Base-by-base conservation (phyloP, 2,113 vertebrate genomes). In the Paraplagusia blochii region DNA sequence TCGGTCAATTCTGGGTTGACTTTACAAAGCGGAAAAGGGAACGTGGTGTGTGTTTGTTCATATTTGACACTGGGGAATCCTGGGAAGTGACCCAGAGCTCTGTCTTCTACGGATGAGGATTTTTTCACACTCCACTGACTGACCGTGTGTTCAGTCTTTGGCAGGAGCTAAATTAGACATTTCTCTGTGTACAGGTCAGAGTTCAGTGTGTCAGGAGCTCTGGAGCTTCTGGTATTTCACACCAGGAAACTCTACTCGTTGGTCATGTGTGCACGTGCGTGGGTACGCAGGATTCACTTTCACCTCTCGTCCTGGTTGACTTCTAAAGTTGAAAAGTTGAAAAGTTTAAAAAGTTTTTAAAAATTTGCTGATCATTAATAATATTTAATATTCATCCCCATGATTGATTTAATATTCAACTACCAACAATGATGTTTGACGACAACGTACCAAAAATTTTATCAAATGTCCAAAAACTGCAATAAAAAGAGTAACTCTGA, bases 191-290 rank as follows among this genome's bases (percentile, higher is more conserved):
- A 79, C n/a, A 73, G 82, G 82, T 83, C 76, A 80, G 33, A 62
- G 66, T 77, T 67, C 71, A 69, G 15, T 11, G 61, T 69, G 66
- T 85, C 77, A 64, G 70, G 53, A 57, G 73, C 18, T 49, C 60
- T 55, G 71, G 70, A 29, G 42, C 62, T 60, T 63, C 65, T 77
- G 86, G 78, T 74, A 85, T 89, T 85, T 90, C 75, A 79, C 85
- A 87, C 71, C 9, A 1, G n/a, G 49, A 63, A 54, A 48, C 53
- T 33, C 59, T 59, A 70, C 38, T 38, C 46, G 51, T 0, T 42
- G 48, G 13, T 3, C 5, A 56, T 40, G 14, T 39, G 43, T 22
- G 45, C 5, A 22, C 8, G 45, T 8, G 6, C 16, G 33, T 14
- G 76, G 5, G 43, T 48, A 9, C 7, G 47, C 4, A 29, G 22